A percentile compares a stretch with the other conserved stretches of the same genome.
These are phyloP conservation scores for Prunella himalayana DNA, from an alignment of 2,113 vertebrate genomes.

Conservation along the genomic window DNA sequence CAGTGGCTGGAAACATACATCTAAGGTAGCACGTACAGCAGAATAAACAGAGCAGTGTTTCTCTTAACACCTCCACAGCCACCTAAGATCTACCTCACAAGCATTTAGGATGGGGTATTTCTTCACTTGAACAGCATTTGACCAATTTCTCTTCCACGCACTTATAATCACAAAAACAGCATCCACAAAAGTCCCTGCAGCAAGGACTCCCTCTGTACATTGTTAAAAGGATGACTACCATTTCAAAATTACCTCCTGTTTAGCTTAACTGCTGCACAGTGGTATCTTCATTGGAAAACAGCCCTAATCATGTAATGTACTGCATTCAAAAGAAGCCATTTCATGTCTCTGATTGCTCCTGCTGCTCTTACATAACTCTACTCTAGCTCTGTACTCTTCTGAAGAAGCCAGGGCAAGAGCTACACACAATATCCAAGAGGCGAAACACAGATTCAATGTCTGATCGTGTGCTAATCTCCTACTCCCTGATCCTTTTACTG, in stretches of 20 bases:
- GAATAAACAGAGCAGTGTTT: not conserved
- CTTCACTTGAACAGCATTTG: not conserved
- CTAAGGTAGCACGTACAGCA: not conserved
- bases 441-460: not conserved
- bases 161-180: not conserved
- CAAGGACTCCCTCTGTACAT: not conserved
- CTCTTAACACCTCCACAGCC: not conserved
- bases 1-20: not conserved
- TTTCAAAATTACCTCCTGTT: not conserved
- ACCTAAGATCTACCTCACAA: not conserved
- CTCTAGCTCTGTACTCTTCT: not conserved
- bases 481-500: not conserved
- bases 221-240: rapidly evolving
- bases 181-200: not conserved
- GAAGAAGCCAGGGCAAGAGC: not conserved
- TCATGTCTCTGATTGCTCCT: not conserved
- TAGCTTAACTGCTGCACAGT: not conserved
- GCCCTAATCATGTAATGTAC: not conserved
- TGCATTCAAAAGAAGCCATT: not conserved
- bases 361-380: not conserved
- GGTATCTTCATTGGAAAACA: not conserved
- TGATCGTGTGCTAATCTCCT: not conserved
- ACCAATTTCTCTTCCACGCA: not conserved
- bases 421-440: not conserved
- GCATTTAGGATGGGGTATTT: not conserved